Percentiles rank a stretch among this genome's conserved stretches.
These are phyloP conservation scores for Rhopalosiphum maidis DNA, from an alignment of 1,140 invertebrate species.

Conservation along the genomic window DNA sequence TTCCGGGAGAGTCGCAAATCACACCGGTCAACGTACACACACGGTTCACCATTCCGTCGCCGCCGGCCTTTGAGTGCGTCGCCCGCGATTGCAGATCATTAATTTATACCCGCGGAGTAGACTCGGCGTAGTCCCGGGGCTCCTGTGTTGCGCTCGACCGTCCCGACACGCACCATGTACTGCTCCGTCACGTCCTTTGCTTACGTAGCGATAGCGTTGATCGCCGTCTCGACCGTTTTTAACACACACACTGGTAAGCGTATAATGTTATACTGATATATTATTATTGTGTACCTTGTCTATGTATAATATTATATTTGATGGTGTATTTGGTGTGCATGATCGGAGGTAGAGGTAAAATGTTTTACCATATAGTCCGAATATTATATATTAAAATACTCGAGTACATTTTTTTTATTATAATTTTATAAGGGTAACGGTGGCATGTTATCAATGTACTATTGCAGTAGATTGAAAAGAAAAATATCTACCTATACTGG, in stretches of 20 bases:
- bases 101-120: background rate
- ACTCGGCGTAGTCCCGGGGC: constrained; percentile 18
- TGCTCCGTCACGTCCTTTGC: constrained; percentile 24
- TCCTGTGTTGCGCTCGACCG: constrained; percentile 13
- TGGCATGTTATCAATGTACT: background rate
- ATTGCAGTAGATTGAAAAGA: background rate
- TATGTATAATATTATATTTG: no score
- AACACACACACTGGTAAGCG: constrained; percentile 26
- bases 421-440: background rate
- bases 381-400: no score
- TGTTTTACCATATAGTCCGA: no score
- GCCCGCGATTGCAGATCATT: background rate
- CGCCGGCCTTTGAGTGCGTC: constrained; percentile 40
- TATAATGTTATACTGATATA: no score
- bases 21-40: background rate
- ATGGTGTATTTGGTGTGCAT: background rate
- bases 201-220: background rate
- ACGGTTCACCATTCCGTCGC: constrained; percentile 1
- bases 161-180: constrained; percentile 21
- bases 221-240: constrained; percentile 15
- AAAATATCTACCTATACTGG: no score
- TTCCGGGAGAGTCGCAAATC: constrained; percentile 33
- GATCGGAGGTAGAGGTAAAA: background rate
- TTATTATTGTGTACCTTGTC: no score
- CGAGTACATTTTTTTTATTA: background rate